Evolutionary conservation across 2,113 vertebrate species (phyloP).

Genomic region (Eudyptes chrysolophus): DNA sequence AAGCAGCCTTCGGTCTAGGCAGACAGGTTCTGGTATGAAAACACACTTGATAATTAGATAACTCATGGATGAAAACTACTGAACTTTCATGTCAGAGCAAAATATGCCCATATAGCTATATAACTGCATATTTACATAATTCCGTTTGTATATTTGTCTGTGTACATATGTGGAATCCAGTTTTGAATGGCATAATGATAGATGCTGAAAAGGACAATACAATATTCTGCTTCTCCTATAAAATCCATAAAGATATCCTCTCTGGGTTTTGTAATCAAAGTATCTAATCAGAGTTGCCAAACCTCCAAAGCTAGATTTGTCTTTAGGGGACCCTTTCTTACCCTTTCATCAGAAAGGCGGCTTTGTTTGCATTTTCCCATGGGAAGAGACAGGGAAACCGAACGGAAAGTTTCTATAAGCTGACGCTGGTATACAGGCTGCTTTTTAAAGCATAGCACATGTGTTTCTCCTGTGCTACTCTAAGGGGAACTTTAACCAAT

Average conservation of each 20-base stretch:
- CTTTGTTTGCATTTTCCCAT: background rate
- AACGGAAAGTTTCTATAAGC: background rate
- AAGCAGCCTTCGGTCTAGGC: background rate
- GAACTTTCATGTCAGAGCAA: background rate
- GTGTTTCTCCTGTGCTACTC: background rate
- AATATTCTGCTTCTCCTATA: background rate
- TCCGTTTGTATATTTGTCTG: accelerated
- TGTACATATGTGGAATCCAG: accelerated
- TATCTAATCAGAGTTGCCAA: background rate
- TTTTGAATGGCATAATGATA: background rate
- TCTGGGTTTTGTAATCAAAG: background rate
- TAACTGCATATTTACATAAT: background rate
- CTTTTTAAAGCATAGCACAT: background rate
- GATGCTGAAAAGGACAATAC: background rate
- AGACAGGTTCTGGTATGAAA: background rate
- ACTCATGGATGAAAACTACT: background rate
- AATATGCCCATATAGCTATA: accelerated
- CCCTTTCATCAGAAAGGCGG: background rate
- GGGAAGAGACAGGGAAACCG: background rate
- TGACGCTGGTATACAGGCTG: background rate
- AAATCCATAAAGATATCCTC: accelerated
- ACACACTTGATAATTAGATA: background rate
- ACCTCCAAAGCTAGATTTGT: background rate
- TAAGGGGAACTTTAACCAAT: background rate
- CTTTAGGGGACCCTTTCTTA: background rate